Base-by-base conservation (phyloP, 2,888 invertebrate genomes). In the Phaedon cochleariae region DNA sequence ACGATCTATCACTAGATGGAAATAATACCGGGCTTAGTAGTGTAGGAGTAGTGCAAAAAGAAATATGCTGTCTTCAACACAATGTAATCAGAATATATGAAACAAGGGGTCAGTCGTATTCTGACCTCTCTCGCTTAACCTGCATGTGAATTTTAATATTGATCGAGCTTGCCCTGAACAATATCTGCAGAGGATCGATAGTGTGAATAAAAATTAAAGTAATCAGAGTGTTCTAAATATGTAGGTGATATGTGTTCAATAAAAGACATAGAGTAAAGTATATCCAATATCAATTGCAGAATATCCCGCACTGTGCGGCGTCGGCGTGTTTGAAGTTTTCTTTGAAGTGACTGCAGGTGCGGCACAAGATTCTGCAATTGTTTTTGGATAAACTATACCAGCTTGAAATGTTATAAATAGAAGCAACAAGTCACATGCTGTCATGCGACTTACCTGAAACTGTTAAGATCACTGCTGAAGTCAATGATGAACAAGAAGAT, bases 1-100 rank as follows among this genome's bases (percentile, higher is more conserved):
- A 46, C 59, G 26, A 53, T 48, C 64, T 45, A 59, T 54, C 34
- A 59, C 63, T 58, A 64, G 22, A 22, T 31, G 46, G 21, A 34
- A 10, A 22, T 34, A 2, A 4, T 41, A 15, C 41, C 41, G 12
- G 15, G 1, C 15, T 41, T 15, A 15, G n/a, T 15, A 9, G 2
- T 26, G 26, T 26, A 3, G 7, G 7, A 26, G 26, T 26, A 26
- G 26, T 26, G 26, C 26, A 26, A 41, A 15, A 41, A 15, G 15
- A 15, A 34, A 41, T 3, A 4, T 12, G n/a, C 7, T 41, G n/a
- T 41, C 15, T 15, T 41, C 41, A 15, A 41, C 3, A 26, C 26
- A 41, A 3, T n/a, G n/a, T n/a, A 41, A 41, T 4, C 15, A 2
- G 15, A n/a, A 41, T 41, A 10, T 6, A 15, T 15, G 3, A 10